Evolutionary conservation across 2,113 vertebrate species (phyloP), one percentile per base, ranked within the genome.

Genomic region (Crotalus horridus): DNA sequence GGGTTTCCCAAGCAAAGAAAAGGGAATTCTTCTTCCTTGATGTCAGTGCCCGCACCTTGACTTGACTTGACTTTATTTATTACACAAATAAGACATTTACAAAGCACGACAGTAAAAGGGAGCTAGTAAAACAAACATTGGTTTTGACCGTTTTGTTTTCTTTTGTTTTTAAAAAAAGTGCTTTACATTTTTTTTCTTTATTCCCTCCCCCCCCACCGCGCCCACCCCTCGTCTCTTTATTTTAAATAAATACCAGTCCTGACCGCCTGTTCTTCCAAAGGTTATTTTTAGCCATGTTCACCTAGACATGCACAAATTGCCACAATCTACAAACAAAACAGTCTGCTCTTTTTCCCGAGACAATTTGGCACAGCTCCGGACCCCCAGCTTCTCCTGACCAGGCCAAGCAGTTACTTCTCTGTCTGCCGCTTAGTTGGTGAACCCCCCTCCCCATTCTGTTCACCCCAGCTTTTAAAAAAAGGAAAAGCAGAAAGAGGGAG

Each of bases 221-320:
- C 29, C 23, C 11, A 21, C 88, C 26, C 74, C 91, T 69, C 29
- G 12, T 17, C 92, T 94, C 91, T 97, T 97, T 97, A 97, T 97
- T 98, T 98, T 98, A 98, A 99, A 99, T 99, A 99, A 99, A 99
- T 99, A 99, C 98, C 98, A 97, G 98, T 98, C 98, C 98, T 96
- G 96, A 98, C 94, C 94, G 96, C 96, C 97, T 97, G 96, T 94
- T 96, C 95, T 98, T 98, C 97, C 97, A 97, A 97, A 98, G 98
- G 96, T 91, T 97, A 97, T 97, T 89, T 98, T 97, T 97, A 97
- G 97, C 97, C 97, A 98, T 97, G 97, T 97, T 97, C 97, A 97
- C 97, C 98, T 98, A 98, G 98, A 98, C 97, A 98, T 97, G 95
- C 98, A 97, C 98, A 98, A 87, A 98, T 97, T 97, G 98, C 97